Percentiles rank a stretch among this genome's conserved stretches.
These are phyloP conservation scores for Cerastoderma edule DNA, from an alignment of 2,888 invertebrate species.

Conservation along the genomic window DNA sequence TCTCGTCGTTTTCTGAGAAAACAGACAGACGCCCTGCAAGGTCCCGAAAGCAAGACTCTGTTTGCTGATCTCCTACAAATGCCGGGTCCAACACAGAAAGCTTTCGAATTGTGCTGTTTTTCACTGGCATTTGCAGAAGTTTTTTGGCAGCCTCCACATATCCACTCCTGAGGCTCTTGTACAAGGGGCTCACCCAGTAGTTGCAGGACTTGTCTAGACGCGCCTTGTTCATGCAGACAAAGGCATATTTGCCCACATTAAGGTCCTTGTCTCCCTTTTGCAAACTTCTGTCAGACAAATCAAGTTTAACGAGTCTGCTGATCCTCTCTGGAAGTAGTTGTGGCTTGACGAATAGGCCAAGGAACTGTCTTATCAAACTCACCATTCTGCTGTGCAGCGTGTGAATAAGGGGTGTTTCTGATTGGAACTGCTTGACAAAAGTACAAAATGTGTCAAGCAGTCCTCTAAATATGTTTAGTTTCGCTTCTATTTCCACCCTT, in stretches of 20 bases:
- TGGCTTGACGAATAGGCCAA: slow-evolving; percentile 29
- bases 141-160: slow-evolving; percentile 38
- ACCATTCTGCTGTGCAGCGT: slow-evolving; percentile 31
- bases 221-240: slow-evolving; percentile 29
- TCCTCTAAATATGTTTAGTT: slow-evolving; percentile 24
- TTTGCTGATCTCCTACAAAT: slow-evolving; percentile 31
- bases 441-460: slow-evolving; percentile 6
- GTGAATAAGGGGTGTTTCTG: slow-evolving; percentile 32
- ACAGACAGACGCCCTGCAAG: slow-evolving; percentile 1
- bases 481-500: slow-evolving; percentile 17
- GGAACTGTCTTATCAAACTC: slow-evolving; percentile 25
- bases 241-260: slow-evolving; percentile 39
- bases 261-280: slow-evolving; percentile 43
- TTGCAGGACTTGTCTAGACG: slow-evolving; percentile 29
- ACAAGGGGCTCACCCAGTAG: slow-evolving; percentile 28
- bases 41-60: slow-evolving; percentile 12
- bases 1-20: slow-evolving; percentile 19
- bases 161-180: slow-evolving; percentile 21
- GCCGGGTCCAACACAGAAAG: slow-evolving; percentile 34
- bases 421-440: slow-evolving; percentile 30
- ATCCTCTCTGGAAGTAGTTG: slow-evolving; percentile 23
- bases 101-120: slow-evolving; percentile 24
- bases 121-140: slow-evolving; percentile 20
- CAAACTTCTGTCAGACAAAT: slow-evolving; percentile 24
- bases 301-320: slow-evolving; percentile 30